Conservation (phyloP, 64 coral and sea anemone genomes). For the Montipora efflorescens region DNA sequence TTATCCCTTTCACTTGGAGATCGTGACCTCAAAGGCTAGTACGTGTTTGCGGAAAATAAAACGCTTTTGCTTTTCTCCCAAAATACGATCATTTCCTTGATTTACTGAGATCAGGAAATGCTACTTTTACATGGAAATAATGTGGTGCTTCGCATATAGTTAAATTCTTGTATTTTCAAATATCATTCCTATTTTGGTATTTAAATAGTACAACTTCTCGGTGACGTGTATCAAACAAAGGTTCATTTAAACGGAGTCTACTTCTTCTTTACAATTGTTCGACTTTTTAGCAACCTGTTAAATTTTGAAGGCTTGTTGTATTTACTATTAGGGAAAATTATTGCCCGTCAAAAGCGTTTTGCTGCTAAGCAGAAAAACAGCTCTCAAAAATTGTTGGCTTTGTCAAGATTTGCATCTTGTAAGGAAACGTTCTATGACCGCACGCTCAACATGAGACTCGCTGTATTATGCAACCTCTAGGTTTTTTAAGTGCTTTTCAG, state of each 20-base stretch:
- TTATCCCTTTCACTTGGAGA: not conserved
- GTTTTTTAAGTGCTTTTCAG: not conserved
- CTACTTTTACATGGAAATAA: not conserved
- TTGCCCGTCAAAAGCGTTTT: not conserved
- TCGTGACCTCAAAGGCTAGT: not conserved
- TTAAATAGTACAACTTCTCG: not conserved
- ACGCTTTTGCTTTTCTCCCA: not conserved
- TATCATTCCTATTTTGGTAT: not conserved
- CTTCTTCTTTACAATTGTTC: not conserved
- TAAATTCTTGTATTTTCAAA: not conserved
- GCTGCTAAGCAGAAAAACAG: slow-evolving; percentile 7
- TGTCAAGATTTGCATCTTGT: not conserved
- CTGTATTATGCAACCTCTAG: not conserved
- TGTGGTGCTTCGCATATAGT: not conserved
- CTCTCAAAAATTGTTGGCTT: not conserved
- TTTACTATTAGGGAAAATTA: slow-evolving; percentile 24
- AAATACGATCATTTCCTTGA: not conserved
- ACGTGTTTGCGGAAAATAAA: slow-evolving; percentile 15
- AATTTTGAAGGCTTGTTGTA: not conserved
- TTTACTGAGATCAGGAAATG: not conserved
- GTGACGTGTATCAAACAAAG: not conserved
- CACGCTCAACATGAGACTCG: not conserved
- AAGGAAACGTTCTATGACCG: not conserved
- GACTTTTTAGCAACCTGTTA: slow-evolving; percentile 1
- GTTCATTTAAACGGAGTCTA: slow-evolving; percentile 13